These are phyloP conservation scores for Crocuta crocuta DNA, from an alignment of 2,113 vertebrate species.

Conservation along the genomic window DNA sequence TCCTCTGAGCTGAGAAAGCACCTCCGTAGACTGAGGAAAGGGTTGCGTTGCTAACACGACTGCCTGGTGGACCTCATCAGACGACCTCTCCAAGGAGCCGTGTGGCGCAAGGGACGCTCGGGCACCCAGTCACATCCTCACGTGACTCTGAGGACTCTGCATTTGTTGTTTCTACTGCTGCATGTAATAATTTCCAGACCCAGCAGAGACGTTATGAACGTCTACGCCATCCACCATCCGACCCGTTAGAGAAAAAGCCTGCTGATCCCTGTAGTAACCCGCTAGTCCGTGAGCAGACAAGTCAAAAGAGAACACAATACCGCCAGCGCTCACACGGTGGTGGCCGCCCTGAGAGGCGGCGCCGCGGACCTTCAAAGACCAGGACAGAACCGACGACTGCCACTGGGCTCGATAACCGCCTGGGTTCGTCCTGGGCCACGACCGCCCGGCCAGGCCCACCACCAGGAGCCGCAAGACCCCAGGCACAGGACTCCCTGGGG, in stretches of 20 bases:
- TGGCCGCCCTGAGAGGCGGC: not conserved
- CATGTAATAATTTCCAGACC: no score
- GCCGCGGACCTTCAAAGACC: accelerated
- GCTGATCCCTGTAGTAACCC: not conserved
- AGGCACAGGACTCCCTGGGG: not conserved
- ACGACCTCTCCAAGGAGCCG: not conserved
- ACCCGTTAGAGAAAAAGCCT: not conserved
- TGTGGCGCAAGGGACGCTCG: accelerated
- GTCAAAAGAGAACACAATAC: not conserved
- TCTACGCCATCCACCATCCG: not conserved
- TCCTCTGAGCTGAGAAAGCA: not conserved
- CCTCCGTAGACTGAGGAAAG: no score
- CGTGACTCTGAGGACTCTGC: not conserved
- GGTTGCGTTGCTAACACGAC: not conserved
- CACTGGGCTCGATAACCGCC: not conserved
- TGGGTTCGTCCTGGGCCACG: no score
- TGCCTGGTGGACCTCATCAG: not conserved
- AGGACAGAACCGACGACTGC: not conserved
- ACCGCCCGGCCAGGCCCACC: not conserved
- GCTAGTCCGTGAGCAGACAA: not conserved
- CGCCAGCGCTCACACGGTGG: accelerated
- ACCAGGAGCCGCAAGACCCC: not conserved
- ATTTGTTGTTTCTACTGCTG: not conserved
- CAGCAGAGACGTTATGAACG: not conserved
- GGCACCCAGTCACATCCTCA: accelerated